phyloP scores from a whole-genome alignment of 1,140 invertebrate genomes.

The Mylabris phalerata region DNA sequence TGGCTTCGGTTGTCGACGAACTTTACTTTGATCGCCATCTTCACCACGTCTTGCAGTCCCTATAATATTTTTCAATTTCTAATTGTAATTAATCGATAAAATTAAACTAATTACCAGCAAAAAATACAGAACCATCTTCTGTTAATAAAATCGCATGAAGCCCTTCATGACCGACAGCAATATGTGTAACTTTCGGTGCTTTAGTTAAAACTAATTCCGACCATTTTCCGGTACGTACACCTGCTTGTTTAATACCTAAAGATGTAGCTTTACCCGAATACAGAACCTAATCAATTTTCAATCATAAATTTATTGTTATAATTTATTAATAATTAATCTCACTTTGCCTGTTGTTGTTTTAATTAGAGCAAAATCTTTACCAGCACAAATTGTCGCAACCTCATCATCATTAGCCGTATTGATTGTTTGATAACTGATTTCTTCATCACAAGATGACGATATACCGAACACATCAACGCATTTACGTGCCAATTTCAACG shows the following conservation, averaged over 20 bases:
- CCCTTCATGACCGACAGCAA: conserved; percentile 88
- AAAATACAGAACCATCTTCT: conserved; percentile 84
- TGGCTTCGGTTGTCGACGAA: conserved; percentile 79
- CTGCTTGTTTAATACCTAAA: conserved; percentile 62
- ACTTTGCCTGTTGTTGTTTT: conserved; percentile 73
- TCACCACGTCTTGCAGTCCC: conserved; percentile 88
- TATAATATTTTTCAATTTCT: conserved; percentile 21
- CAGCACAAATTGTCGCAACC: conserved; percentile 56
- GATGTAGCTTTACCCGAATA: conserved; percentile 71
- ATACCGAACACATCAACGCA: conserved; percentile 70
- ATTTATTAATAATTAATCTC: conserved; percentile 2
- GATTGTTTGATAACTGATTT: conserved; percentile 44
- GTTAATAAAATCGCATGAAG: conserved; percentile 81
- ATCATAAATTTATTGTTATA: neutral
- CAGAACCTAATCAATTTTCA: conserved; percentile 48
- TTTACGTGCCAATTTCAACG: conserved; percentile 71
- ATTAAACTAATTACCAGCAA: conserved; percentile 50
- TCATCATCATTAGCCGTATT: conserved; percentile 63
- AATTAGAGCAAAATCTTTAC: conserved; percentile 80
- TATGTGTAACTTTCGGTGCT: conserved; percentile 65
- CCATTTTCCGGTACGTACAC: conserved; percentile 59
- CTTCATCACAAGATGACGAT: conserved; percentile 60
- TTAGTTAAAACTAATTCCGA: conserved; percentile 69
- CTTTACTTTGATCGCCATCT: conserved; percentile 84
- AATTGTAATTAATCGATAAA: neutral